Conservation (phyloP, 2,888 invertebrate genomes). For the Cylloceria caligata region DNA sequence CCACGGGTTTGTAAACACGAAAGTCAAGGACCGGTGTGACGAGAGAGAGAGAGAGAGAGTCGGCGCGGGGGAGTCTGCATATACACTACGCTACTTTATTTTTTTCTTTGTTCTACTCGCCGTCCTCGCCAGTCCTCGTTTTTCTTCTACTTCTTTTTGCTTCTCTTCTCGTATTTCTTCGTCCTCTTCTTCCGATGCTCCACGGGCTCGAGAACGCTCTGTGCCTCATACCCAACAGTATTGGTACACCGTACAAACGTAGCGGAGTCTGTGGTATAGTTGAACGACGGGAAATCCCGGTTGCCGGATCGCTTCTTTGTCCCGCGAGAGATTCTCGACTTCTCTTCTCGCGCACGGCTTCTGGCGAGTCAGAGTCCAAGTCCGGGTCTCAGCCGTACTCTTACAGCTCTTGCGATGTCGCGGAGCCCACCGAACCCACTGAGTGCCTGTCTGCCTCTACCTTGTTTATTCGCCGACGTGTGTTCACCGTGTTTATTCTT, state of each 20-base stretch:
- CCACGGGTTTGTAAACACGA: slow-evolving; percentile 68
- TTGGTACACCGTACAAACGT: slow-evolving; percentile 30
- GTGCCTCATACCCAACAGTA: neutral
- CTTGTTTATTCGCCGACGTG: slow-evolving; percentile 45
- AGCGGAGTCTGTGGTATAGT: slow-evolving; percentile 9
- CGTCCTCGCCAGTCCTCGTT: slow-evolving; percentile 28
- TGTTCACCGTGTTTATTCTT: slow-evolving; percentile 43
- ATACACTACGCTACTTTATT: slow-evolving; percentile 4
- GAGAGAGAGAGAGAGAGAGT: slow-evolving; percentile 49
- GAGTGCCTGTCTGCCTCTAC: neutral
- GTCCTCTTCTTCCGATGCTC: slow-evolving; percentile 14
- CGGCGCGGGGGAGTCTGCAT: slow-evolving; percentile 47
- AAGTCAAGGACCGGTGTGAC: slow-evolving; percentile 66
- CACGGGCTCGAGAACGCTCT: slow-evolving; percentile 26
- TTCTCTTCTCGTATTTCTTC: slow-evolving; percentile 1
- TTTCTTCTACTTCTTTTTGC: slow-evolving; percentile 15
- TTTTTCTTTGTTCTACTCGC: slow-evolving; percentile 31
- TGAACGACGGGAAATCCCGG: slow-evolving; percentile 46
- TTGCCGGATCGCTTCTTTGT: slow-evolving; percentile 43
- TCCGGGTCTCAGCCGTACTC: neutral
- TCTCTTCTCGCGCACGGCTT: slow-evolving; percentile 25
- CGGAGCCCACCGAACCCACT: slow-evolving; percentile 30
- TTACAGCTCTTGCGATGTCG: slow-evolving; percentile 1
- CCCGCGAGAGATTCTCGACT: slow-evolving; percentile 38
- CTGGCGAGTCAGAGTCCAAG: slow-evolving; percentile 25